These are phyloP conservation scores for Drosophila greeni DNA, from an alignment of 2,888 invertebrate genomes.

Conservation along the genomic window DNA sequence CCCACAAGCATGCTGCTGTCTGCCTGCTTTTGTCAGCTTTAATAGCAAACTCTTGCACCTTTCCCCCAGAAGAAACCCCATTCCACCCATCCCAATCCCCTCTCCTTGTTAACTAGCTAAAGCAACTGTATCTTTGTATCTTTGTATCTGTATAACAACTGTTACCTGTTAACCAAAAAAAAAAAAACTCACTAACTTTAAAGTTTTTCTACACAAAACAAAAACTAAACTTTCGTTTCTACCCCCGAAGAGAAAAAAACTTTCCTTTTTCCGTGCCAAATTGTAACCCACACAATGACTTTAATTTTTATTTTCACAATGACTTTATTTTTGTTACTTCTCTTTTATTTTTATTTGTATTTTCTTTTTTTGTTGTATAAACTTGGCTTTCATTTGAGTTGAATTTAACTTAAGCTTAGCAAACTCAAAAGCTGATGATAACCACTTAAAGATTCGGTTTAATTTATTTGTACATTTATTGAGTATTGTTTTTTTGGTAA, in stretches of 20 bases:
- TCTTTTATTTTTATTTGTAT: no score
- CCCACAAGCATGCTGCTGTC: constrained; percentile 32
- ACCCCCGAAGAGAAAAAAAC: constrained; percentile 19
- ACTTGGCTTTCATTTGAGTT: constrained; percentile 30
- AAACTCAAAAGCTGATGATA: constrained; percentile 28
- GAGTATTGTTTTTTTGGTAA: constrained; percentile 37
- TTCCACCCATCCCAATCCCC: neutral
- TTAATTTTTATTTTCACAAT: constrained; percentile 5
- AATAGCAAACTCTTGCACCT: constrained; percentile 33
- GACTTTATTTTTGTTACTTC: constrained; percentile 3
- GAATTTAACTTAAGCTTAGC: constrained; percentile 13
- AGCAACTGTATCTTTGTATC: constrained; percentile 21
- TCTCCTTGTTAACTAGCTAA: constrained; percentile 31
- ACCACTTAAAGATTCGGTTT: constrained; percentile 30
- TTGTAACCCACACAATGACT: constrained; percentile 29
- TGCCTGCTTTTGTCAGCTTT: constrained; percentile 47
- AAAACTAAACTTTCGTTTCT: constrained; percentile 27
- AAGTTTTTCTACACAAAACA: constrained; percentile 16
- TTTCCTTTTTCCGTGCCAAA: constrained; percentile 33
- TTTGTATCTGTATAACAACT: constrained; percentile 22
- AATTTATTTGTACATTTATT: constrained; percentile 26
- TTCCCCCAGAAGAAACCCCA: neutral
- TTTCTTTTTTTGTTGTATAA: constrained; percentile 9
- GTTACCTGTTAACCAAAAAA: constrained; percentile 30
- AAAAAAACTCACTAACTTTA: constrained; percentile 30